Evolutionary conservation across 2,888 invertebrate species (phyloP), one percentile per base, ranked within the genome.

Genomic region (Scaptomyza reducta): DNA sequence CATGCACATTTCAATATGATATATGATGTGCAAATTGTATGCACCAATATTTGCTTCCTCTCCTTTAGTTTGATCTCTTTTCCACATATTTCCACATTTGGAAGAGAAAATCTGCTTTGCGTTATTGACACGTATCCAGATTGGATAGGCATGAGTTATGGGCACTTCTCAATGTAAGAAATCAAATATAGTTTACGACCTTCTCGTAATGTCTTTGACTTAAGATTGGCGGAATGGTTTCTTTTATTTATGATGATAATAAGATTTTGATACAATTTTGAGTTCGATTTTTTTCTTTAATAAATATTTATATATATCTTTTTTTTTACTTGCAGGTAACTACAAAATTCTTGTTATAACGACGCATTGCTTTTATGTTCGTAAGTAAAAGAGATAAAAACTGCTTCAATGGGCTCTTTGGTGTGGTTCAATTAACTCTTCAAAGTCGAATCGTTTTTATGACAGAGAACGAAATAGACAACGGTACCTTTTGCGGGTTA

Each of bases 1-100:
- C 62, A 54, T 72, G 58, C 71, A 68, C 67, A 74, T 76, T 80
- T 76, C 83, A 83, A 80, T 83, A 70, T 86, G 83, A 83, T 83
- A 83, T 83, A 83, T 74, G 83, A 76, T 76, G 76, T 66, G 80
- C 83, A 83, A 83, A 83, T 83, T 83, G 86, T 71, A 76, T 80
- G 70, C 83, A 76, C 71, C 75, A 58, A 67, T 74, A 67, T 67
- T 76, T 75, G 64, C 22, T 22, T 22, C 22, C 5, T 22, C 22
- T 22, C 22, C 22, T 59, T 68, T n/a, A n/a, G n/a, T n/a, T 78
- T 54, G 59, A 50, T 55, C 13, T 27, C 13, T 18, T n/a, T 22
- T 45, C 40, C 13, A 11, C 14, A 16, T 46, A 13, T 31, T 31
- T 13, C 45, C 14, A 44, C n/a, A 45, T 16, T 14, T 22, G 22